phyloP scores from a whole-genome alignment of 1,140 invertebrate species.

The Nasonia giraulti region DNA sequence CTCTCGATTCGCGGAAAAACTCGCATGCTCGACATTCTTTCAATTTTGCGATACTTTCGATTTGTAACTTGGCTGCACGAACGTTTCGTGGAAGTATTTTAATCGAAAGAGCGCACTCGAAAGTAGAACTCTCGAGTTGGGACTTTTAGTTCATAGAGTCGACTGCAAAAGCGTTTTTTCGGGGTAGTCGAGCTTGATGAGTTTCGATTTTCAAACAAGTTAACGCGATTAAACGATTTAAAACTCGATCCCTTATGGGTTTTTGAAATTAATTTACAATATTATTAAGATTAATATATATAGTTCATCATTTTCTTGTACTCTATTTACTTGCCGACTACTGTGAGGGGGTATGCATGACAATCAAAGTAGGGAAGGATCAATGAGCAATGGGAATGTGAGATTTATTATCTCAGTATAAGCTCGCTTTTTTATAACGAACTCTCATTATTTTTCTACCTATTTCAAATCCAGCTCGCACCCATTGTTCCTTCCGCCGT shows the following conservation, averaged over 20 bases:
- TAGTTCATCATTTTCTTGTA: background rate
- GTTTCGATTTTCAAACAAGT: background rate
- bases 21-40: background rate
- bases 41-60: too few species aligned
- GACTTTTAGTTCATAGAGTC: too few species aligned
- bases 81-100: too few species aligned
- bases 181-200: background rate
- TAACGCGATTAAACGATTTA: background rate
- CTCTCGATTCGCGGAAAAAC: background rate
- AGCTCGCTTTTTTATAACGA: background rate
- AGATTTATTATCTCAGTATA: background rate
- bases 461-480: background rate
- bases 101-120: too few species aligned
- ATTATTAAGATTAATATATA: background rate
- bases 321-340: background rate
- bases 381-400: background rate
- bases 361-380: background rate
- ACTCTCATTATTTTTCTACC: constrained; percentile 20
- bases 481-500: background rate
- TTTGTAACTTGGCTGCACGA: too few species aligned
- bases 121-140: too few species aligned
- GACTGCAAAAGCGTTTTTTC: background rate
- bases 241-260: too few species aligned
- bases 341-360: background rate
- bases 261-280: too few species aligned